These are phyloP conservation scores for Phocoena sinus DNA, from an alignment of 2,113 vertebrate species.

Conservation along the genomic window DNA sequence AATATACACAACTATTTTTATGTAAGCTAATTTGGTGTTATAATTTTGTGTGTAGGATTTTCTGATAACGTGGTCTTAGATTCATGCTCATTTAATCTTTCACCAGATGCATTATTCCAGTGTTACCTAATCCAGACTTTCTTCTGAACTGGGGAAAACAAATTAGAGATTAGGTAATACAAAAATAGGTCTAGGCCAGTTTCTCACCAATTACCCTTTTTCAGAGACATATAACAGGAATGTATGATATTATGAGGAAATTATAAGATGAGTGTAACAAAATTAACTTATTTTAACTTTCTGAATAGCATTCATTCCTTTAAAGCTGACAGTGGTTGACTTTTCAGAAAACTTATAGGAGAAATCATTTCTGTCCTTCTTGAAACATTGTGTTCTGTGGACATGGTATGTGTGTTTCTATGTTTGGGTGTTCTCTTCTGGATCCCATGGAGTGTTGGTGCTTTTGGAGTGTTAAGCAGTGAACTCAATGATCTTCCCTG, in stretches of 20 bases:
- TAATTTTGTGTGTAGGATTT: not conserved
- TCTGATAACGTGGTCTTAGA: not conserved
- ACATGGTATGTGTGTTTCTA: not conserved
- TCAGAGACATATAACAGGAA: not conserved
- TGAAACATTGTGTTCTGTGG: conserved; percentile 21
- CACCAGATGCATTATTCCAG: not conserved
- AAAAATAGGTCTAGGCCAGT: not conserved
- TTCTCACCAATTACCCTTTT: not conserved
- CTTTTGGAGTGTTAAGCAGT: not conserved
- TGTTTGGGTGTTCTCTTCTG: not conserved
- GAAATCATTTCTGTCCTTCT: not conserved
- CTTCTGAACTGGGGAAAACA: not conserved
- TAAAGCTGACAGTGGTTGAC: not conserved
- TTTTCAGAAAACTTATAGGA: not conserved
- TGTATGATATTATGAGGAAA: not conserved
- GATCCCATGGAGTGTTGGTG: not conserved
- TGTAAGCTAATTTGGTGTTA: not conserved
- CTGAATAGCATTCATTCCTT: not conserved
- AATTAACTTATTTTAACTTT: not conserved
- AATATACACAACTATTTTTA: not conserved
- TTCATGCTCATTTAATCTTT: not conserved
- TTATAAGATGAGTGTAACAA: not conserved
- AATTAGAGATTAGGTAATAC: not conserved
- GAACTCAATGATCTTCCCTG: not conserved
- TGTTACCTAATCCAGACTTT: conserved; percentile 29